Base-by-base conservation (phyloP, 2,888 invertebrate genomes). In the Apamea monoglypha region DNA sequence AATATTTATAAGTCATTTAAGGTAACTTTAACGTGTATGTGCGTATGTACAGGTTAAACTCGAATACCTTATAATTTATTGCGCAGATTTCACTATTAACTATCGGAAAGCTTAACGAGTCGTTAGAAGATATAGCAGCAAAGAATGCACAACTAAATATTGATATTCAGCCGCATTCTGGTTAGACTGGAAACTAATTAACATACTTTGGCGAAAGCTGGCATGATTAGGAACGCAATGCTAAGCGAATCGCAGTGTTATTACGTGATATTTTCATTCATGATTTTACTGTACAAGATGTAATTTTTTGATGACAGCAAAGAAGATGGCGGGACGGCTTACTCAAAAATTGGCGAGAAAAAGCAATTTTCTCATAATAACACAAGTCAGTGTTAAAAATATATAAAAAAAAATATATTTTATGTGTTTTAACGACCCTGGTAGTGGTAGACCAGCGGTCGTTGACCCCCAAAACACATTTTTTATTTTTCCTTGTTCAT, bases 151-250 rank as follows among this genome's bases (percentile, higher is more conserved):
- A 44, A 78, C 7, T 36, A 59, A 83, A 77, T 83, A 77, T 70
- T 76, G 47, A 82, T 72, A 81, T 63, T 63, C 18, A 71, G 25
- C 25, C 47, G 29, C 53, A 70, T 80, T 63, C 82, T 67, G 36
- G 64, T 71, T 29, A n/a, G 21, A 81, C 82, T 85, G 82, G 66
- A 47, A 61, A 40, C 70, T 81, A 36, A 86, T 86, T 73, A 85
- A 50, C 82, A 85, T 81, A 59, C 68, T 61, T 61, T 44, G 53
- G 82, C 53, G 82, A 85, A 82, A 82, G 86, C 44, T 81, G 66
- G 53, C 82, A 74, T 53, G 61, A 71, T 71, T 71, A 80, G 61
- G 56, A 78, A 61, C 59, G 64, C 69, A 70, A 59, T 66, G 69
- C 59, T 84, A 68, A 77, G 78, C 29, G 14, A 80, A 69, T 61